These are phyloP conservation scores for Spialia ferax DNA, from an alignment of 2,888 invertebrate genomes.

Conservation along the genomic window DNA sequence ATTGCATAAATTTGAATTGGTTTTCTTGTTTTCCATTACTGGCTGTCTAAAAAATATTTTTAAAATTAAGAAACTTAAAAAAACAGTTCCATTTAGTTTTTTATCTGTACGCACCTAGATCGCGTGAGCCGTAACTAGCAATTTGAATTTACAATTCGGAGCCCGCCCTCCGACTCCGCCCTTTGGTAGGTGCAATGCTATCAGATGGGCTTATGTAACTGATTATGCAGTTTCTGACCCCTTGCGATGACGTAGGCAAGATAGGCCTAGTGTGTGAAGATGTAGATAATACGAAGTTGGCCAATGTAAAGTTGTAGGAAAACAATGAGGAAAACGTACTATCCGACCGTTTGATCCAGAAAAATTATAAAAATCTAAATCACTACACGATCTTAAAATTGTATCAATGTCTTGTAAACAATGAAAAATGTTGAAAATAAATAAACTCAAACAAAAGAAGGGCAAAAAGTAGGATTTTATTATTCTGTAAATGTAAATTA, in stretches of 20 bases:
- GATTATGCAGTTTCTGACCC: constrained; percentile 72
- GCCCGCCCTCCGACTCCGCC: constrained; percentile 74
- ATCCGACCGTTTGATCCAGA: too few species aligned
- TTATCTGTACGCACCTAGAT: constrained; percentile 65
- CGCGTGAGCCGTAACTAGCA: constrained; percentile 71
- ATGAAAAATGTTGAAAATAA: too few species aligned
- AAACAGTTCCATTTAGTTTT: constrained; percentile 44
- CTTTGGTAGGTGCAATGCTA: constrained; percentile 67
- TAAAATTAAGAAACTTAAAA: neutral
- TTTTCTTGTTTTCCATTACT: too few species aligned
- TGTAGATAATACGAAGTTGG: constrained; percentile 29
- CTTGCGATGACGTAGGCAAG: constrained; percentile 49
- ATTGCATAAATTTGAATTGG: too few species aligned
- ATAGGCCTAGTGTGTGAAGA: constrained; percentile 38
- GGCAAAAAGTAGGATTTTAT: too few species aligned
- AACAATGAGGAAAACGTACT: neutral
- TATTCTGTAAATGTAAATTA: too few species aligned
- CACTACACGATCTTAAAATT: too few species aligned
- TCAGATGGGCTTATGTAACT: constrained; percentile 76
- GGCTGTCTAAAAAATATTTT: neutral
- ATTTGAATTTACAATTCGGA: constrained; percentile 78
- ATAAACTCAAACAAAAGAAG: too few species aligned
- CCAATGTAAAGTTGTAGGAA: constrained; percentile 20
- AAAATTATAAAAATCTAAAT: too few species aligned
- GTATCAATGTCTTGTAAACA: too few species aligned